Conservation (phyloP, 2,797 vertebrate genomes). For the Spea hammondii region DNA sequence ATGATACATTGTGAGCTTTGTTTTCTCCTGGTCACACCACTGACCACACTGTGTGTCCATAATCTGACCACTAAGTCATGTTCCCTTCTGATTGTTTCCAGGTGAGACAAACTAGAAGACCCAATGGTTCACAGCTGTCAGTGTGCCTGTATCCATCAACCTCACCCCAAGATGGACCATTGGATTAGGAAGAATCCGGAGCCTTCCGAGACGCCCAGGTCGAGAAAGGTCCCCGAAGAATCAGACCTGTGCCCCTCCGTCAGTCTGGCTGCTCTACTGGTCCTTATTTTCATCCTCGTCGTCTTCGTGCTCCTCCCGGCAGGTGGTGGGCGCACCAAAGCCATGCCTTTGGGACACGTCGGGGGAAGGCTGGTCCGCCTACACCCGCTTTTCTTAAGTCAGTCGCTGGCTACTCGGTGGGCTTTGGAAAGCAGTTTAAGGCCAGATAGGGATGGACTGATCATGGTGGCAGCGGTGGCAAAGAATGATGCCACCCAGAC, state of each 20-base stretch:
- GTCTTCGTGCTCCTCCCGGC: constrained; percentile 31
- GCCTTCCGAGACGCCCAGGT: background rate
- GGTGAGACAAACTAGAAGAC: background rate
- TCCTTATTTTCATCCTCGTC: constrained; percentile 53
- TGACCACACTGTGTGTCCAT: background rate
- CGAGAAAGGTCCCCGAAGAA: background rate
- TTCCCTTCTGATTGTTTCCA: background rate
- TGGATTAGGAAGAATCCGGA: background rate
- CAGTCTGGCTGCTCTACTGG: constrained; percentile 49
- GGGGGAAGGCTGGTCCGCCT: background rate
- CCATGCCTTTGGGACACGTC: background rate
- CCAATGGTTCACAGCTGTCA: background rate
- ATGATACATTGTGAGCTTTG: no score
- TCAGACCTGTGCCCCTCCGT: constrained; percentile 55
- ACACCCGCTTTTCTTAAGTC: constrained; percentile 32
- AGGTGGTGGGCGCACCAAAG: background rate
- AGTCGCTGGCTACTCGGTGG: constrained; percentile 10
- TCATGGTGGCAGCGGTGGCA: constrained; percentile 20
- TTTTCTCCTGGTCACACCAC: no score
- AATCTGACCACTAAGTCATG: background rate
- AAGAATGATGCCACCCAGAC: constrained; percentile 14
- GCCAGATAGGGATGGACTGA: background rate
- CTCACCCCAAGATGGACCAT: background rate
- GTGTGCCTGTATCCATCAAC: background rate
- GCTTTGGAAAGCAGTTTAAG: background rate